phyloP scores from a whole-genome alignment of 1,140 invertebrate species.

The Drosophila tropicalis region DNA sequence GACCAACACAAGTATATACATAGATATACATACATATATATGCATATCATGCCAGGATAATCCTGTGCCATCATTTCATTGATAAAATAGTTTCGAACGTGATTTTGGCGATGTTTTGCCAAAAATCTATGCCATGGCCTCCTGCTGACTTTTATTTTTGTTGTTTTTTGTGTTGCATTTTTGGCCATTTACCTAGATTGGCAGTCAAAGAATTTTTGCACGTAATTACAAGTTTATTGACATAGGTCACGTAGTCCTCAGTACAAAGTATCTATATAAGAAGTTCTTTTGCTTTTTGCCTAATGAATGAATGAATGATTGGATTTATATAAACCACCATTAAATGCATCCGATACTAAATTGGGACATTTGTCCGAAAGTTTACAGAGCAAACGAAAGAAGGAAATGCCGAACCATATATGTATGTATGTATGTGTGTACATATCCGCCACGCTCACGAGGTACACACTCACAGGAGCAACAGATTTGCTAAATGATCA shows the following conservation, averaged over 20 bases:
- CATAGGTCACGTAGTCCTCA: constrained; percentile 69
- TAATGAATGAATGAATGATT: constrained; percentile 27
- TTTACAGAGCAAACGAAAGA: constrained; percentile 2
- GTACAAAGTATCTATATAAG: background rate
- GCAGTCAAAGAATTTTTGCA: constrained; percentile 60
- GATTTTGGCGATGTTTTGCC: constrained; percentile 79
- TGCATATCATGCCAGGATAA: constrained; percentile 45
- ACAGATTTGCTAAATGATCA: constrained; percentile 83
- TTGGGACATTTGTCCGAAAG: constrained; percentile 75
- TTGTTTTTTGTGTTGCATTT: constrained; percentile 11
- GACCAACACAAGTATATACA: background rate
- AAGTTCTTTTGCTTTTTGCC: background rate
- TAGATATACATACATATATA: constrained; percentile 24
- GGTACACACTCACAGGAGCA: constrained; percentile 64
- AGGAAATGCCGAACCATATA: constrained; percentile 24
- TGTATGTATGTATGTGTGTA: no score
- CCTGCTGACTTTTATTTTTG: constrained; percentile 56
- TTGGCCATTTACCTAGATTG: constrained; percentile 40
- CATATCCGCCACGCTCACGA: constrained; percentile 51
- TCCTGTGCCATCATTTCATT: constrained; percentile 62
- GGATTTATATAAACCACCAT: background rate
- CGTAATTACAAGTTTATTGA: constrained; percentile 74
- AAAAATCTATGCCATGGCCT: constrained; percentile 55
- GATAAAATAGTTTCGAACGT: constrained; percentile 78
- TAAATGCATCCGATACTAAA: constrained; percentile 24